phyloP scores from a whole-genome alignment of 2,888 invertebrate genomes.

The Anorthoa munda region DNA sequence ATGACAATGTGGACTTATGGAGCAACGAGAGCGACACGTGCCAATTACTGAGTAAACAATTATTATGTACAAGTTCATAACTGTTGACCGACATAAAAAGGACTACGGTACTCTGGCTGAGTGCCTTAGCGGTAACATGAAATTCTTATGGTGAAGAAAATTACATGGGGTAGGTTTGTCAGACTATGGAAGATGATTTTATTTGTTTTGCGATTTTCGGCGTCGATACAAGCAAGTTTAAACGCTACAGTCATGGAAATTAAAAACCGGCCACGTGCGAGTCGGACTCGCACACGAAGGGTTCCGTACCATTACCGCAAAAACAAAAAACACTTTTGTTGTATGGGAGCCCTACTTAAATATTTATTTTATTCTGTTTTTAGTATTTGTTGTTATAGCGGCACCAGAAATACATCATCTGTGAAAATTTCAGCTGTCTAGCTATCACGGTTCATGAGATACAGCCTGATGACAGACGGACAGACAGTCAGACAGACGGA shows the following conservation, averaged over 20 bases:
- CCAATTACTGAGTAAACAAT: conserved; percentile 66
- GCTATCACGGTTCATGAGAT: too few species aligned
- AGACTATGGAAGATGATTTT: neutral
- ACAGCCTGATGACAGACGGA: too few species aligned
- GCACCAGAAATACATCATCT: too few species aligned
- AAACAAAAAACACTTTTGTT: too few species aligned
- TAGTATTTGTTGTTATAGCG: too few species aligned
- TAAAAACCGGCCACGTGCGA: too few species aligned
- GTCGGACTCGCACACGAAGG: too few species aligned
- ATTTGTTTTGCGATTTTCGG: neutral
- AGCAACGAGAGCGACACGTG: conserved; percentile 66
- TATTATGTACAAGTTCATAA: conserved; percentile 67
- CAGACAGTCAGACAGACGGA: too few species aligned
- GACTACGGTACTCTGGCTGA: conserved; percentile 55
- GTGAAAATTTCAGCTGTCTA: too few species aligned
- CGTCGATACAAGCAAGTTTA: neutral
- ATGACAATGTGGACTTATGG: conserved; percentile 50
- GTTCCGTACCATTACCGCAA: too few species aligned
- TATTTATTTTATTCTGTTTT: too few species aligned
- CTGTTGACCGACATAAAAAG: conserved; percentile 65
- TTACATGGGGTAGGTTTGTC: neutral
- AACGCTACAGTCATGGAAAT: neutral
- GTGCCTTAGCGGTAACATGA: conserved; percentile 50
- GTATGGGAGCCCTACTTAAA: too few species aligned
- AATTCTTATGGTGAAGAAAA: conserved; percentile 20